Evolutionary conservation across 1,140 invertebrate species (phyloP).

Genomic region (Teleopsis dalmanni): DNA sequence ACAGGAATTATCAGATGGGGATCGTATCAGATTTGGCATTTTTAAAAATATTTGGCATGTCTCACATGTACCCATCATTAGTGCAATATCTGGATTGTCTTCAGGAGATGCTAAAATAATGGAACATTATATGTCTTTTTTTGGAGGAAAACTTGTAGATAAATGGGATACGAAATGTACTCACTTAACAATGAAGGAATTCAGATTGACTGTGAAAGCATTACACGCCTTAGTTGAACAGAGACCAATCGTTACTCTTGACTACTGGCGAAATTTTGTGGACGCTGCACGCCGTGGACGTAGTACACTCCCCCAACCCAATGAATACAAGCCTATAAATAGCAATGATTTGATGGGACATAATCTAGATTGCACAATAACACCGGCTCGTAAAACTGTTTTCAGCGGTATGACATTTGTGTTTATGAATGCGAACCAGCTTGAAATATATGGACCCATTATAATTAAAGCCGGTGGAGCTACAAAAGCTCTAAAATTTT

Average conservation of each 20-base stretch:
- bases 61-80: conserved; percentile 35
- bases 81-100: conserved; percentile 48
- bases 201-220: conserved; percentile 62
- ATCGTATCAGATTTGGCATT: conserved; percentile 50
- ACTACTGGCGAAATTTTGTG: conserved; percentile 53
- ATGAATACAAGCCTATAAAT: conserved; percentile 47
- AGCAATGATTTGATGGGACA: no score
- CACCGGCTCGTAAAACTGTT: conserved; percentile 47
- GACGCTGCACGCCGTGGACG: conserved; percentile 42
- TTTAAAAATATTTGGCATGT: conserved; percentile 47
- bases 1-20: conserved; percentile 38
- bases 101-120: conserved; percentile 39
- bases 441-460: conserved; percentile 48
- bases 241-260: conserved; percentile 54
- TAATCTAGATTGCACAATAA: conserved; percentile 49
- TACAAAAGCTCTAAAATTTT: conserved; percentile 44
- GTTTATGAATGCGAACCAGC: conserved; percentile 53
- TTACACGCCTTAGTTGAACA: conserved; percentile 56
- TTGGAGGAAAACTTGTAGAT: conserved; percentile 45
- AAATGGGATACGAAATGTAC: conserved; percentile 49
- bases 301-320: conserved; percentile 45
- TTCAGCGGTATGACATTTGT: conserved; percentile 55
- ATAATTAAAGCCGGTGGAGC: conserved; percentile 42
- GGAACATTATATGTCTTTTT: conserved; percentile 30
- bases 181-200: conserved; percentile 58